Base-by-base conservation (phyloP, 2,797 vertebrate genomes). In the Hyperoplus immaculatus region DNA sequence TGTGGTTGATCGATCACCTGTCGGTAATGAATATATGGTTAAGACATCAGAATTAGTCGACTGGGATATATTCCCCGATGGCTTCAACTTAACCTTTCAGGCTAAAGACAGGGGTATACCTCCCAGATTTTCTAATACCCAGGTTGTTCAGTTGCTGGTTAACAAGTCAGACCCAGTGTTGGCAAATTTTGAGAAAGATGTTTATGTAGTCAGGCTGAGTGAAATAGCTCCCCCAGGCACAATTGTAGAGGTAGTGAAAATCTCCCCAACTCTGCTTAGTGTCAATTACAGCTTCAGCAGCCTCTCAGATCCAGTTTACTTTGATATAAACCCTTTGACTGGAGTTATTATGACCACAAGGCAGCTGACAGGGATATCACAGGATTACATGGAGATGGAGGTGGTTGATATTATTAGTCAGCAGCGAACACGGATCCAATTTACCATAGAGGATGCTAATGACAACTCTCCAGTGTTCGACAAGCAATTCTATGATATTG, bases 81-180 rank as follows among this genome's bases (percentile, higher is more conserved):
- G 97, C 68, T 97, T 95, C 87, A 99, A 99, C 83, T 94, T 99
- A 85, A 99, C 98, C 0, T 91, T 99, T 6, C 97, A 99, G 89
- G 98, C 98, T 73, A 98, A 97, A 95, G 98, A 99, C 87, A 95
- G 97, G 90, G 98, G 98, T 42, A 87, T 74, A 47, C 97, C 98
- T 42, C 96, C 98, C 0, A 97, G 94, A 59, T 95, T 96, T 92
- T 99, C 98, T 2, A 94, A 96, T 16, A 91, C 93, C 3, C 95
- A 97, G 87, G 93, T 96, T 62, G 91, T 99, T 90, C 96, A 95
- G 16, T 77, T 99, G 81, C 85, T 92, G 43, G 94, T 97, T 6
- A 95, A 96, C 38, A 96, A 93, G 66, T 96, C 96, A 86, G 94
- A 94, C 58, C 93, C 91, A 13, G 95, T 96, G 64, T 92, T 93